Base-by-base conservation (phyloP, 1,140 invertebrate species). In the Zaprionus vittiger region DNA sequence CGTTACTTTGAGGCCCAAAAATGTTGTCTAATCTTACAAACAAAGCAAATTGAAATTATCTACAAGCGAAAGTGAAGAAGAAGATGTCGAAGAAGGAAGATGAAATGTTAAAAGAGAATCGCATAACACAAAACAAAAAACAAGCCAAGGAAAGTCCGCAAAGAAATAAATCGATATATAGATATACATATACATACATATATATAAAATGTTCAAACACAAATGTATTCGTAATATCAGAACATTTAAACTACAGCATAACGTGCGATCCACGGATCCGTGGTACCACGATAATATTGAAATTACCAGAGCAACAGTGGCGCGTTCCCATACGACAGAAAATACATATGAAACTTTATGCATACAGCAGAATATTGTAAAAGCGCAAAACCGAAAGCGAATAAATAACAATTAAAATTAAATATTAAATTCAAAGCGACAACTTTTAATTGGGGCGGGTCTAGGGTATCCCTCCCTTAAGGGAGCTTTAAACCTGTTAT, bases 371-470 rank as follows among this genome's bases (percentile, higher is more conserved):
- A 62, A 89, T 90, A 89, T 90, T 89, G 83, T 89, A 89, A 87
- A 71, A 85, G 79, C 76, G 86, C 68, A 86, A 87, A 76, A 75
- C 72, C 71, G 84, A 89, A 76, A 79, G 81, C 79, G 86, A 77
- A 76, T 89, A 90, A 85, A 81, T 91, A 90, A 84, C 83, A 90
- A 90, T 89, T 91, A 81, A 84, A 87, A 89, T 89, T 91, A 81
- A 84, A 87, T 84, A 87, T 90, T 87, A 90, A 87, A 90, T 90
- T 90, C 70, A 90, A 82, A 74, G 44, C 22, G 28, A 64, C 56
- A 47, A 41, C 38, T 82, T 80, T 85, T 54, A 71, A 70, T 75
- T 49, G 49, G 26, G 6, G 6, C 0, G n/a, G 41, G 41, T 34
- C 9, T 7, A 34, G 31, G 31, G 31, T 9, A 34, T 34, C 9